Evolutionary conservation across 37 sponge, comb jelly and placozoan species (phyloP).

Genomic region (Chondrilla cf. caribensis): DNA sequence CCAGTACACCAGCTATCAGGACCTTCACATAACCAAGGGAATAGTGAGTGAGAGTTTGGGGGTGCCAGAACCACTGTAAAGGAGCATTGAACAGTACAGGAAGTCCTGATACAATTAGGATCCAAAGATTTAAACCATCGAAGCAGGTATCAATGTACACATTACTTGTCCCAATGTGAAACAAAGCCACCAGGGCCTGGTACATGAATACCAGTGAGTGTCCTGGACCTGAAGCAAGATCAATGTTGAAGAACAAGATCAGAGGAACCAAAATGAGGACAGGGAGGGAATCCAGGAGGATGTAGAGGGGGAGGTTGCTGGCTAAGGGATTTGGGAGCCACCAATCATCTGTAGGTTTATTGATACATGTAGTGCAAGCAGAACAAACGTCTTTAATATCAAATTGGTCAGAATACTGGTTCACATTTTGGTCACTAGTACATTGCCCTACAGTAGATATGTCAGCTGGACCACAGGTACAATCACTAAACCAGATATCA

Average conservation of each 20-base stretch:
- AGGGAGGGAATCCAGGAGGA: neutral
- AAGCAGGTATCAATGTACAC: neutral
- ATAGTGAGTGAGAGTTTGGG: neutral
- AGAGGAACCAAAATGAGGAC: neutral
- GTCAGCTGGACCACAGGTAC: no score
- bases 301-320: slow-evolving; percentile 8
- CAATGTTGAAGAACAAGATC: slow-evolving; percentile 13
- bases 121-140: neutral
- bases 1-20: neutral
- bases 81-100: no score
- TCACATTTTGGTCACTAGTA: no score
- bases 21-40: neutral
- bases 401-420: no score
- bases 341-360: no score
- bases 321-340: no score
- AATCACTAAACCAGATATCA: no score
- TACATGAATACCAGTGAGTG: slow-evolving; percentile 10
- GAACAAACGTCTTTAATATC: no score
- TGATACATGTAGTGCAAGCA: no score
- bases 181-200: slow-evolving; percentile 5
- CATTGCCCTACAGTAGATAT: no score
- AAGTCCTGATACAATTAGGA: neutral
- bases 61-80: no score
- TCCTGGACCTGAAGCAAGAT: slow-evolving; percentile 9
- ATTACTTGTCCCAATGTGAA: neutral